Percentiles rank a stretch among this genome's conserved stretches.
Conservation (phyloP, 2,888 invertebrate species). For the Bhutanitis thaidina region DNA sequence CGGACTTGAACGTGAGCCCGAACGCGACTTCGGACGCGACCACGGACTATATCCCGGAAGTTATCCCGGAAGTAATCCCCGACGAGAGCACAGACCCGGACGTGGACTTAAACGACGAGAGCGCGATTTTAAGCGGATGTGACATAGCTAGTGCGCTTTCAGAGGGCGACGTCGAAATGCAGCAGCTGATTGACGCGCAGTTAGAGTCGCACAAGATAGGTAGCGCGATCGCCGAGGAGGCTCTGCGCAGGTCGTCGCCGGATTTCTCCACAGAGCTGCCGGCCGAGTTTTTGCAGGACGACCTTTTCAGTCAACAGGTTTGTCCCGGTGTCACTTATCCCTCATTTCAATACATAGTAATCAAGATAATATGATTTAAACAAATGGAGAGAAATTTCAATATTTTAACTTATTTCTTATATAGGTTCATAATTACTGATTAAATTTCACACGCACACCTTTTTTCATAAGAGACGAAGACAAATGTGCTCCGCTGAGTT, state of each 20-base stretch:
- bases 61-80: too few species aligned
- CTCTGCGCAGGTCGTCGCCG: conserved; percentile 58
- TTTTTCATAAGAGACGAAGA: too few species aligned
- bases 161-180: conserved; percentile 83
- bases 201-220: conserved; percentile 93
- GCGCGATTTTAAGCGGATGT: conserved; percentile 5
- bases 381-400: too few species aligned
- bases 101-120: neutral
- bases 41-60: too few species aligned
- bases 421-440: too few species aligned
- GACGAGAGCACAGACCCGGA: too few species aligned
- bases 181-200: conserved; percentile 85
- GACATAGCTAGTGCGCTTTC: conserved; percentile 31
- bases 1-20: conserved; percentile 4
- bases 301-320: conserved; percentile 52
- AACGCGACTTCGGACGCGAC: neutral
- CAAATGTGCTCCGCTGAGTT: too few species aligned
- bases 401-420: too few species aligned
- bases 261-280: conserved; percentile 50
- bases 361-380: too few species aligned
- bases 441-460: too few species aligned
- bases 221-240: conserved; percentile 90
- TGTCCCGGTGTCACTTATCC: neutral
- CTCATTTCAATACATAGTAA: too few species aligned
- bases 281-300: conserved; percentile 47